Conservation (phyloP, 2,113 vertebrate species). For the Eulemur rufifrons region DNA sequence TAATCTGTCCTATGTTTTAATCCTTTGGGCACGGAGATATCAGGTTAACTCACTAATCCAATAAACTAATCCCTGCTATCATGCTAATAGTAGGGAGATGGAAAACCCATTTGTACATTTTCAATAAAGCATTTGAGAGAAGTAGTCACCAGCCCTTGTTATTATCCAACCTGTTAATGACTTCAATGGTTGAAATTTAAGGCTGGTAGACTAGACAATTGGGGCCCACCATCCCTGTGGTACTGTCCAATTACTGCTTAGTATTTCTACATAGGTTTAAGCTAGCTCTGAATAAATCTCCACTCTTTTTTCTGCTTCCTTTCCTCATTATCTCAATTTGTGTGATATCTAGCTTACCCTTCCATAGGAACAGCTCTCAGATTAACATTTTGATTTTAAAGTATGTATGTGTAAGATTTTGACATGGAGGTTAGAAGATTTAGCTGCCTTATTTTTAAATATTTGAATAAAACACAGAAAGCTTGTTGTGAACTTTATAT, state of each 20-base stretch:
- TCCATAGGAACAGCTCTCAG: neutral
- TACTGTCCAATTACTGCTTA: neutral
- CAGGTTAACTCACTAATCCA: conserved; percentile 54
- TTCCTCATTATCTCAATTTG: neutral
- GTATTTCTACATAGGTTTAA: neutral
- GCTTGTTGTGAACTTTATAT: neutral
- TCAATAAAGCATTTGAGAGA: conserved; percentile 38
- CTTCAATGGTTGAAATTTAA: neutral
- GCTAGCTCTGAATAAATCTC: neutral
- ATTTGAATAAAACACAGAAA: conserved; percentile 36
- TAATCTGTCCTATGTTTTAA: conserved; percentile 40
- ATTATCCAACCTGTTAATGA: conserved; percentile 18
- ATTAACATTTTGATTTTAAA: neutral
- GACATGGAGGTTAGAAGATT: neutral
- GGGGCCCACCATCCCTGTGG: neutral
- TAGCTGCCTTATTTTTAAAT: conserved; percentile 39
- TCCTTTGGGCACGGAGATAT: conserved; percentile 12
- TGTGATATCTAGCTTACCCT: neutral
- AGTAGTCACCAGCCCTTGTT: neutral
- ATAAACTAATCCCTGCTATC: conserved; percentile 52
- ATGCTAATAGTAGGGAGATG: conserved; percentile 25
- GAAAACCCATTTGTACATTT: conserved; percentile 36
- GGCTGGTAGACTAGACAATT: neutral
- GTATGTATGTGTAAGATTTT: neutral
- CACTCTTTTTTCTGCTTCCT: neutral